Evolutionary conservation across 2,797 vertebrate genomes (phyloP).

Genomic region (Ambastaia sidthimunki): DNA sequence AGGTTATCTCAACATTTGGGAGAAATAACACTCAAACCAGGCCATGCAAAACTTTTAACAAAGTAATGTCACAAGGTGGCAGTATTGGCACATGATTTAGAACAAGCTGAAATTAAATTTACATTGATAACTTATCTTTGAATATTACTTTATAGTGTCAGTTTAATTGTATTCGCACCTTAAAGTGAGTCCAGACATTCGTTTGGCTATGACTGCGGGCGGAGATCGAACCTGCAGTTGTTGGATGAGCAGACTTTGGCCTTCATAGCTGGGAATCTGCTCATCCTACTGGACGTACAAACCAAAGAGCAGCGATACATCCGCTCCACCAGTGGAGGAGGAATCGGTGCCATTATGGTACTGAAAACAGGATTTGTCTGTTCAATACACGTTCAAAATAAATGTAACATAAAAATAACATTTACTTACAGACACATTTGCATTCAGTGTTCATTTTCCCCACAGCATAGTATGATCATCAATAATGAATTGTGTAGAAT

Average conservation of each 20-base stretch:
- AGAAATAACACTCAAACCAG: too few species aligned
- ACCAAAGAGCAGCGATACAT: slow-evolving; percentile 82
- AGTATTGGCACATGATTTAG: too few species aligned
- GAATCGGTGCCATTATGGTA: slow-evolving; percentile 88
- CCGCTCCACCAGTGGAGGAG: slow-evolving; percentile 83
- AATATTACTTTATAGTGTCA: too few species aligned
- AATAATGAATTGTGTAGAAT: too few species aligned
- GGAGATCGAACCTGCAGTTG: slow-evolving; percentile 84
- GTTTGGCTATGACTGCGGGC: slow-evolving; percentile 90
- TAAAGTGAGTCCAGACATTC: slow-evolving; percentile 81
- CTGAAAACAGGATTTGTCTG: slow-evolving; percentile 15
- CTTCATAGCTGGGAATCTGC: slow-evolving; percentile 88
- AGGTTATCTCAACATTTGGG: too few species aligned
- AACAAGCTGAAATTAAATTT: too few species aligned
- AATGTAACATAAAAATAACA: neutral
- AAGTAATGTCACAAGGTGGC: too few species aligned
- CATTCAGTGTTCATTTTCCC: too few species aligned
- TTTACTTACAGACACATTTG: too few species aligned
- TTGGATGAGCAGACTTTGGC: slow-evolving; percentile 81
- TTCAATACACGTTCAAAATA: neutral
- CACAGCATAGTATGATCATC: too few species aligned
- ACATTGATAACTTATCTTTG: too few species aligned
- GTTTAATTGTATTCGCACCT: slow-evolving; percentile 36
- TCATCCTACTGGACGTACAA: slow-evolving; percentile 82
- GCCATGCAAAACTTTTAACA: too few species aligned